A percentile compares a stretch with the other conserved stretches of the same genome.
phyloP scores from a whole-genome alignment of 1,140 invertebrate genomes.

The Diorhabda sublineata region DNA sequence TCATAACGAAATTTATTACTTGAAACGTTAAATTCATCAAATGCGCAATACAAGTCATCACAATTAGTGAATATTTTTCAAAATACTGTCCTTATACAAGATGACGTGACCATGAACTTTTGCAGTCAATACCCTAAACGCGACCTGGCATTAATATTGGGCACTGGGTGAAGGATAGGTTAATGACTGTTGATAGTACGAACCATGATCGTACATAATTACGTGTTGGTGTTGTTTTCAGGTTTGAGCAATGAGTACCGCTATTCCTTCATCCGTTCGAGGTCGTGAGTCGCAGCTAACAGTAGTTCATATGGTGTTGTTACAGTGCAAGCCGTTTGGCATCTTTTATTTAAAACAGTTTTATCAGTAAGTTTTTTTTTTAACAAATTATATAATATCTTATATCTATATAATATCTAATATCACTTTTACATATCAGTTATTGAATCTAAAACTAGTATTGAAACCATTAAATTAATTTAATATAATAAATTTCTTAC shows the following conservation, averaged over 20 bases:
- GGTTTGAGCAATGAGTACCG: neutral
- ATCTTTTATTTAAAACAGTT: neutral
- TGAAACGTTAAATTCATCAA: no score
- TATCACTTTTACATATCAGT: no score
- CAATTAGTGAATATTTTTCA: no score
- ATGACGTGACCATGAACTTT: neutral
- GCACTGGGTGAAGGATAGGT: constrained; percentile 1
- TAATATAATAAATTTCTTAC: no score
- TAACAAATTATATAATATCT: no score
- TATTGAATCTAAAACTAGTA: no score
- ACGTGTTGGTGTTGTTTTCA: neutral
- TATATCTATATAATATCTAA: no score
- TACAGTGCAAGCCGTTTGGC: neutral
- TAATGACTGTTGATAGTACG: neutral
- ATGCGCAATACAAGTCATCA: no score
- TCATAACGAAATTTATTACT: no score
- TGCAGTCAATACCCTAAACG: neutral
- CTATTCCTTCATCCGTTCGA: constrained; percentile 1
- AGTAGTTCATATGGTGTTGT: neutral
- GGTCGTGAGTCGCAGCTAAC: neutral
- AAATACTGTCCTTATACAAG: no score
- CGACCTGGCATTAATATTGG: neutral
- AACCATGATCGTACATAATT: neutral
- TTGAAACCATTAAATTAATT: no score
- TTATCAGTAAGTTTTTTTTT: neutral